Conservation (phyloP, 2,113 vertebrate genomes). For the Grantiella picta region DNA sequence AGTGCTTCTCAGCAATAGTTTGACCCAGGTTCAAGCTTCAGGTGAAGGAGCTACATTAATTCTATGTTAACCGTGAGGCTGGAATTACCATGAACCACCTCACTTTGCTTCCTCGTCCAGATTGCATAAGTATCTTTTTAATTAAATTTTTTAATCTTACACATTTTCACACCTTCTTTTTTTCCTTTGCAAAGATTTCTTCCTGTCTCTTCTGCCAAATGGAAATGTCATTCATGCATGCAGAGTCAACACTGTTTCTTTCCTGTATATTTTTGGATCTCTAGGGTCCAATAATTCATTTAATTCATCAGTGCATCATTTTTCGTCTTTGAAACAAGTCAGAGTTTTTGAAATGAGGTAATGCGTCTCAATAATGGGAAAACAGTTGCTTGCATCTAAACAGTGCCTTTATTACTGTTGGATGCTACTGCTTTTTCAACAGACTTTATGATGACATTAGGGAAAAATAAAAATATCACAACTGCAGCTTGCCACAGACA, state of each 20-base stretch:
- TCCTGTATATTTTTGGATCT: neutral
- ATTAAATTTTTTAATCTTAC: rapidly evolving
- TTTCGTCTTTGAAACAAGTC: neutral
- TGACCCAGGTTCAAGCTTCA: neutral
- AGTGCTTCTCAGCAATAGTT: neutral
- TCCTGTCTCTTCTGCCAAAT: neutral
- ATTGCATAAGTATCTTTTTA: neutral
- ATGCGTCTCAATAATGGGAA: neutral
- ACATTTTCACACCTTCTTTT: neutral
- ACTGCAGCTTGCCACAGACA: neutral
- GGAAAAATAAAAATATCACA: neutral
- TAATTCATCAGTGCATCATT: neutral
- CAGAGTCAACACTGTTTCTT: neutral
- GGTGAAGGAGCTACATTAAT: neutral
- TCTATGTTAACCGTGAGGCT: neutral
- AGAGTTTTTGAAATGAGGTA: neutral
- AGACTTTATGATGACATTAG: neutral
- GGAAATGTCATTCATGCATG: neutral
- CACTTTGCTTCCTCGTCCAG: neutral
- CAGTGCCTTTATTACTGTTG: neutral
- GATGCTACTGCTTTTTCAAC: neutral
- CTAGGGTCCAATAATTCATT: rapidly evolving
- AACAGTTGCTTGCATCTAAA: neutral
- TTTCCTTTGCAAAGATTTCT: neutral
- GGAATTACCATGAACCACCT: neutral